Base-by-base conservation (phyloP, 2,797 vertebrate species). In the Vespertilio murinus region DNA sequence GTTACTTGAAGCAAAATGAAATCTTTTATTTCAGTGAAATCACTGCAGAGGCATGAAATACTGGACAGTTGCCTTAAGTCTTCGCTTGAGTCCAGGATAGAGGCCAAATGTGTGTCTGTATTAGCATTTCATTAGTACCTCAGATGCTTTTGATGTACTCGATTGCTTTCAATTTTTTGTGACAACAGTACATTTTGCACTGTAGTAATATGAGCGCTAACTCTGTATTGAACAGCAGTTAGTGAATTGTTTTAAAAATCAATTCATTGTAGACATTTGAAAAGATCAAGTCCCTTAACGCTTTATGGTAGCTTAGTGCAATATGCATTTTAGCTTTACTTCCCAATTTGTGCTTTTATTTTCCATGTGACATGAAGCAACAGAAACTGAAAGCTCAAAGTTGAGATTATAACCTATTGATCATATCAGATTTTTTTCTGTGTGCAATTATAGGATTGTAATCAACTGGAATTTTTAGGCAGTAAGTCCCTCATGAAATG, bases 391-490 rank as follows among this genome's bases (percentile, higher is more conserved):
- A 11, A 78, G 69, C 64, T 93, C 77, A 96, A 95, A 96, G 88
- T 95, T 88, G 95, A 93, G 96, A 81, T 17, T 94, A 89, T 79
- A 52, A 96, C 96, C 92, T 96, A 47, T 30, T 95, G 94, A 40
- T 59, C 77, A 40, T 95, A 70, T 40, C 92, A 87, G 59, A 83
- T 92, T 93, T 95, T 95, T 87, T 64, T 96, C 59, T 95, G 67
- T 89, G 40, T 96, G 86, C 65, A 89, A 49, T 67, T 86, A 77
- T 3, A 94, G 91, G 93, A 92, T 81, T 91, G 38, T 96, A 95
- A 97, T 94, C 80, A 97, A 97, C 96, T 97, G 97, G 93, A 97
- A 96, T 96, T 97, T 97, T 96, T 95, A 96, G 94, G 45, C 35
- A 97, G 45, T 91, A 96, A 96, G 96, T 77, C 97, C 49, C 84